Percentiles rank a stretch among this genome's conserved stretches.
These are phyloP conservation scores for Bombus haemorrhoidalis DNA, from an alignment of 1,140 invertebrate species.

Conservation along the genomic window DNA sequence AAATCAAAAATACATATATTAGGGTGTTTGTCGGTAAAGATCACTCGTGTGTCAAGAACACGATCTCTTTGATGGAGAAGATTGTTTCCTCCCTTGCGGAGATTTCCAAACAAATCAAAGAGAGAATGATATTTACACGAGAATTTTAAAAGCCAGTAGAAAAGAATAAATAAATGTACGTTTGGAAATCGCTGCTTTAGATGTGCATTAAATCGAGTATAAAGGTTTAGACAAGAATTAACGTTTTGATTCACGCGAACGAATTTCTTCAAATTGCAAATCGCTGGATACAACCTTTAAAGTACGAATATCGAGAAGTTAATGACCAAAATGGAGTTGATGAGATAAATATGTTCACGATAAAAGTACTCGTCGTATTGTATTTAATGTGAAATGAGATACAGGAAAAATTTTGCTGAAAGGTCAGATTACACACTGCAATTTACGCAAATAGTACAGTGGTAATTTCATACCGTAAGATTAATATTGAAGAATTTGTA, in stretches of 20 bases:
- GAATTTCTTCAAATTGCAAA: constrained; percentile 1
- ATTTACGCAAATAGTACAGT: background rate
- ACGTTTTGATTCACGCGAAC: background rate
- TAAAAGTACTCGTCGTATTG: background rate
- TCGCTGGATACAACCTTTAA: constrained; percentile 16
- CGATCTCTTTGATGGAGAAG: background rate
- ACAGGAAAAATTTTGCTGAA: background rate
- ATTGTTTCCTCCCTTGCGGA: background rate
- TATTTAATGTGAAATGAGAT: background rate
- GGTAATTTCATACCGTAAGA: background rate
- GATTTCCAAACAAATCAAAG: background rate
- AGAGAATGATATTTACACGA: background rate
- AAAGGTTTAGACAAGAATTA: background rate
- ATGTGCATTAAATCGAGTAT: background rate
- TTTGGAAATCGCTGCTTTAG: constrained; percentile 26
- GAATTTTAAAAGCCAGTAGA: background rate
- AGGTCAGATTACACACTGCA: background rate
- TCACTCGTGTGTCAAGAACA: background rate
- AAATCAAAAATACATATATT: constrained; percentile 49
- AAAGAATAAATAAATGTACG: background rate
- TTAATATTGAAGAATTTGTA: background rate
- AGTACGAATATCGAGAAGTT: background rate
- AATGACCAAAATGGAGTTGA: background rate
- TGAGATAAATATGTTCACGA: background rate
- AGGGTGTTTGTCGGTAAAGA: constrained; percentile 19